Base-by-base conservation (phyloP, 2,113 vertebrate genomes). In the Romanogobio albipinnatus region DNA sequence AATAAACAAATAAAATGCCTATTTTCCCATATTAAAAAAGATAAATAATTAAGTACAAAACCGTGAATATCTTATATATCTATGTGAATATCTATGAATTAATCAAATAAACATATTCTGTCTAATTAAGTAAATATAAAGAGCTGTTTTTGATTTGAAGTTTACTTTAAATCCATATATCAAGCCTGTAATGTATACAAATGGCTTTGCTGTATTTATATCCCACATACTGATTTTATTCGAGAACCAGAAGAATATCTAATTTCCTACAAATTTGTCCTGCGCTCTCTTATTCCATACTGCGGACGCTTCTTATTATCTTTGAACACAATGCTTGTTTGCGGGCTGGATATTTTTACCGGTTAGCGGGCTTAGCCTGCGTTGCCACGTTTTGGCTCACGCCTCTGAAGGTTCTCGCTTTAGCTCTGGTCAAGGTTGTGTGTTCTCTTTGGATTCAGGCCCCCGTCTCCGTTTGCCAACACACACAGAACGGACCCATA, bases 401-500 rank as follows among this genome's bases (percentile, higher is more conserved):
- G 45, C 53, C 66, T 53, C 68, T 87, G 84, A 89, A 22, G 86
- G 86, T 33, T 87, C 86, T 62, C 53, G 61, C 90, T 92, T 91
- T 91, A 86, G 90, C 87, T 91, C 90, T 88, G 85, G 88, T 90
- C 88, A 89, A 89, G 85, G 87, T 85, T 85, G 75, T 84, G 77
- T 84, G 75, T 88, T 90, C 84, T 83, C 83, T 91, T 91, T 92
- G 88, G 89, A 84, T 87, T 79, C 78, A 33, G 74, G 88, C 88
- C 87, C 80, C 87, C 84, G 70, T 88, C 17, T 87, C 15, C 5
- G 45, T 49, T 86, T 90, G 90, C 92, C 92, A 93, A 93, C 89
- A 91, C 84, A 91, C 68, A 92, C 90, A 92, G 78, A 29, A 87
- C 85, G 87, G 84, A 86, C 86, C 66, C 87, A 92, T 86, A 92